A percentile compares a stretch with the other conserved stretches of the same genome.
phyloP scores from a whole-genome alignment of 2,797 vertebrate species.

The Eptatretus atami region DNA sequence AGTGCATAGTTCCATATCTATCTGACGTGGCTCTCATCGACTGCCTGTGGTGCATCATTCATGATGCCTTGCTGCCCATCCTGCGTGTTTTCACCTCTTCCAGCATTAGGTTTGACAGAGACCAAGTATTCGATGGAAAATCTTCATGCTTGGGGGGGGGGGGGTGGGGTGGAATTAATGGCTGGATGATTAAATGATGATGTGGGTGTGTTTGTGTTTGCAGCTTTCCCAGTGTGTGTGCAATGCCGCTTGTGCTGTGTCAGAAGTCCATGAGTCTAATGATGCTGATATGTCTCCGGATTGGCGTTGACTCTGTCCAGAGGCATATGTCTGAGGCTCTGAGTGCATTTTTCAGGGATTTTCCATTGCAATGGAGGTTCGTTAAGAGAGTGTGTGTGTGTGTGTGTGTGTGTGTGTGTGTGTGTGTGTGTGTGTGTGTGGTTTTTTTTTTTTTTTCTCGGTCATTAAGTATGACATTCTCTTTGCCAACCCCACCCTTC shows the following conservation, averaged over 20 bases:
- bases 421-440: no score
- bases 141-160: no score
- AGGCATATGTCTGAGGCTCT: conserved; percentile 67
- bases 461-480: no score
- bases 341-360: conserved; percentile 41
- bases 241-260: conserved; percentile 59
- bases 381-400: background rate
- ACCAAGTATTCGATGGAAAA: no score
- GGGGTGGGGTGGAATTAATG: no score
- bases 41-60: conserved; percentile 81
- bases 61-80: conserved; percentile 59
- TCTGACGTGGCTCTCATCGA: conserved; percentile 90
- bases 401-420: no score
- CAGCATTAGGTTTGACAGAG: conserved; percentile 21
- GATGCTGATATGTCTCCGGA: conserved; percentile 66
- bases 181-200: background rate
- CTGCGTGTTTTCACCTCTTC: conserved; percentile 57
- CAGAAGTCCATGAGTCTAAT: conserved; percentile 72
- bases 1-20: conserved; percentile 72
- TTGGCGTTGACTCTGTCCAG: conserved; percentile 87
- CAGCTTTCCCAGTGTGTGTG: conserved; percentile 69
- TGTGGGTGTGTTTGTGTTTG: conserved; percentile 9
- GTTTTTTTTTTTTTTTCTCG: no score
- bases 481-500: no score
- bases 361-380: conserved; percentile 16